Percentiles rank a stretch among this genome's conserved stretches.
Evolutionary conservation across 2,113 vertebrate genomes (phyloP).

Genomic region (Burhinus oedicnemus): DNA sequence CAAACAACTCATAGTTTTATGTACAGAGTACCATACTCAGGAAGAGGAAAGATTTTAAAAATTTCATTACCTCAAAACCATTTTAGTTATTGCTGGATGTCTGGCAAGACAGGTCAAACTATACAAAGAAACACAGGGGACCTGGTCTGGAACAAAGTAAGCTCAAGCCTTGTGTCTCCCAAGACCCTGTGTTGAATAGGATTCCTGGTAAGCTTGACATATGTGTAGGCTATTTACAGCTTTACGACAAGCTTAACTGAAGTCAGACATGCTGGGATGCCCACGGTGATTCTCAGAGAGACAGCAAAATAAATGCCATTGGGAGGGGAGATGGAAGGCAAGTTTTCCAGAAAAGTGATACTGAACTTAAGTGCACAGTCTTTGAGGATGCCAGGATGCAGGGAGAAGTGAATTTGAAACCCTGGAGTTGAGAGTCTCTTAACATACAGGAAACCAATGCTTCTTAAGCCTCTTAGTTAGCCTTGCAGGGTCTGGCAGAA

Average conservation of each 20-base stretch:
- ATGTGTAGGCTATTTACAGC: neutral
- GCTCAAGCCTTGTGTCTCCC: neutral
- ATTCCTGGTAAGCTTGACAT: neutral
- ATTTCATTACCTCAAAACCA: neutral
- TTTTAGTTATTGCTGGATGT: neutral
- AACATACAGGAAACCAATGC: neutral
- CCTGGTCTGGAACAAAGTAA: neutral
- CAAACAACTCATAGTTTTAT: neutral
- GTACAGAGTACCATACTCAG: neutral
- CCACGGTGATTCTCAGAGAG: neutral
- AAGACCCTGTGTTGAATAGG: neutral
- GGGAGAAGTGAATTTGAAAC: neutral
- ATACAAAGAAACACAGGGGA: neutral
- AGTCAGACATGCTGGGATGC: neutral
- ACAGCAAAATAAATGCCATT: neutral
- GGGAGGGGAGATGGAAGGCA: neutral
- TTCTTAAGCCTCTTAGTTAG: neutral
- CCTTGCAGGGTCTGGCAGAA: neutral
- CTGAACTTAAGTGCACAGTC: neutral
- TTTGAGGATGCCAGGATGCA: neutral
- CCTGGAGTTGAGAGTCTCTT: neutral
- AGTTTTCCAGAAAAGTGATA: neutral
- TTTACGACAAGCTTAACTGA: neutral
- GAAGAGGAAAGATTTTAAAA: neutral
- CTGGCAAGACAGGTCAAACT: neutral